Conservation (phyloP, 2,797 vertebrate species). For the Parambassis ranga region DNA sequence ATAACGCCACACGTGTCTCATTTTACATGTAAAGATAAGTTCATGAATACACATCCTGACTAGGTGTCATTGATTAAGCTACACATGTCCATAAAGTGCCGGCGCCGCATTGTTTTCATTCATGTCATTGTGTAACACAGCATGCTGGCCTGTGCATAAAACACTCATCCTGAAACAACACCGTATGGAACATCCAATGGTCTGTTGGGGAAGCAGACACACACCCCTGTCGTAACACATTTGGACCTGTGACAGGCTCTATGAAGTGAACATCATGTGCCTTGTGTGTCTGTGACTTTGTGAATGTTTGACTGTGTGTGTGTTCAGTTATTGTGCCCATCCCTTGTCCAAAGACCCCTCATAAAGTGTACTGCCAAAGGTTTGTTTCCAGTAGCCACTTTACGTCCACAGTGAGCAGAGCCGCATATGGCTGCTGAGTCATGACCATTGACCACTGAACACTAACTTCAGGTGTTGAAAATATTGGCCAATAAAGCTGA, state of each 20-base stretch:
- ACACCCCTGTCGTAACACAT: too few species aligned
- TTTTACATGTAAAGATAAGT: not conserved
- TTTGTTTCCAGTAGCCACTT: not conserved
- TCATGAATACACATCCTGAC: not conserved
- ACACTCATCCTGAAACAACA: constrained; percentile 5
- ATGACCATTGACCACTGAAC: too few species aligned
- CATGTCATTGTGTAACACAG: not conserved
- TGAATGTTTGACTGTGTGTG: not conserved
- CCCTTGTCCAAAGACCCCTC: not conserved
- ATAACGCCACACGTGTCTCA: too few species aligned
- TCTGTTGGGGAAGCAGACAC: constrained; percentile 1
- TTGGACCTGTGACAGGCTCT: not conserved
- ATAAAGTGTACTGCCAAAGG: not conserved
- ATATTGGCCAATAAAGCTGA: not conserved
- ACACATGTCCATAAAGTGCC: not conserved
- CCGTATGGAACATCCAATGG: not conserved
- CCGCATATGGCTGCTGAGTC: not conserved
- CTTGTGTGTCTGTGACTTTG: not conserved
- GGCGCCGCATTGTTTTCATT: not conserved
- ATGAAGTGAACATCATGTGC: not conserved
- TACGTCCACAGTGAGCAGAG: not conserved
- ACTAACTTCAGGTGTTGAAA: not conserved
- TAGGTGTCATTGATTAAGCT: constrained; percentile 45
- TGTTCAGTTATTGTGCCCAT: not conserved
- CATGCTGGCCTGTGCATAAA: not conserved